A percentile compares a stretch with the other conserved stretches of the same genome.
Conservation (phyloP, 2,888 invertebrate species). For the Spilosoma lubricipeda region DNA sequence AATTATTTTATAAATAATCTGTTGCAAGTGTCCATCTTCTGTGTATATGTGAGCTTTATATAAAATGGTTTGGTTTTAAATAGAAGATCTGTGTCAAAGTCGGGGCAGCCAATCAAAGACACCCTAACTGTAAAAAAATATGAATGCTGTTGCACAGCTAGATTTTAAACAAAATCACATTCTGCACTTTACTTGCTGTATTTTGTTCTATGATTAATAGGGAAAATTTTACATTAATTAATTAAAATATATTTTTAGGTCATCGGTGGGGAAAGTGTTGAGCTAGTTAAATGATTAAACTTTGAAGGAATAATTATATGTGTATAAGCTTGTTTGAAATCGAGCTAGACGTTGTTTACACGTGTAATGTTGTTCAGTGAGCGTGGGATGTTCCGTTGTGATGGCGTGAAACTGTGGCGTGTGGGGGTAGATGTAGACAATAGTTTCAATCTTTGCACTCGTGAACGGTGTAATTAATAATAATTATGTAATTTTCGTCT, state of each 20-base stretch:
- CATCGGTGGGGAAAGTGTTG: slow-evolving; percentile 32
- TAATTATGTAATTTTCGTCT: slow-evolving; percentile 31
- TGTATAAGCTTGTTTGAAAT: slow-evolving; percentile 29
- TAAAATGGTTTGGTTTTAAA: slow-evolving; percentile 33
- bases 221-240: slow-evolving; percentile 38
- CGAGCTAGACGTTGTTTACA: slow-evolving; percentile 36
- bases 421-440: slow-evolving; percentile 38
- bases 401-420: slow-evolving; percentile 18
- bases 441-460: slow-evolving; percentile 34
- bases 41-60: slow-evolving; percentile 33
- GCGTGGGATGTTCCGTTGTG: slow-evolving; percentile 19
- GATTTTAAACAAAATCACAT: slow-evolving; percentile 41
- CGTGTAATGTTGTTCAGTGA: slow-evolving; percentile 33
- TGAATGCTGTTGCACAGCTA: slow-evolving; percentile 35
- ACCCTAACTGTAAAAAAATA: slow-evolving; percentile 35
- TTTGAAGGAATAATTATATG: slow-evolving; percentile 29
- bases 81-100: slow-evolving; percentile 39
- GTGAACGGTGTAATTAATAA: slow-evolving; percentile 31
- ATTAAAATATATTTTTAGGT: slow-evolving; percentile 34
- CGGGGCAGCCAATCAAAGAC: slow-evolving; percentile 19
- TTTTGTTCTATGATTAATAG: slow-evolving; percentile 34
- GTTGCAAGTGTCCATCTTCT: slow-evolving; percentile 23
- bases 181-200: slow-evolving; percentile 38
- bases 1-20: not conserved
- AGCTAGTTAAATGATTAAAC: slow-evolving; percentile 34